Evolutionary conservation across 2,797 vertebrate species (phyloP).

Genomic region (Perodicticus potto): DNA sequence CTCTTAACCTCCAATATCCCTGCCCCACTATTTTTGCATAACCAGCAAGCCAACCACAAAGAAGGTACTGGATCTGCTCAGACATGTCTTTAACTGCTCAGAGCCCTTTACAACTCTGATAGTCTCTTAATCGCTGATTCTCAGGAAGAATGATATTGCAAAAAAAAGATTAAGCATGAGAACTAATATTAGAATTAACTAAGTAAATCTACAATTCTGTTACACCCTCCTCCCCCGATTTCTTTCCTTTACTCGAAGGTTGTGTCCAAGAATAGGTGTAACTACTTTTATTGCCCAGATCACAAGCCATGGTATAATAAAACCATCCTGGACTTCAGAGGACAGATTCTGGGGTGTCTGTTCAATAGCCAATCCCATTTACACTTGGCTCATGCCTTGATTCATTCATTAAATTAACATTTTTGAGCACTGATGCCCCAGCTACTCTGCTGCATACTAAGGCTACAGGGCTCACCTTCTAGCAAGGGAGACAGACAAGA

Average conservation of each 20-base stretch:
- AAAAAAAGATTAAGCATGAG: background rate
- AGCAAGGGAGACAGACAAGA: background rate
- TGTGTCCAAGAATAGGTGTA: background rate
- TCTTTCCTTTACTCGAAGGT: background rate
- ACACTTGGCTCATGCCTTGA: background rate
- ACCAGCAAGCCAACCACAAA: background rate
- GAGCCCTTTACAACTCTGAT: background rate
- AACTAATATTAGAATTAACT: background rate
- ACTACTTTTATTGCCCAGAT: background rate
- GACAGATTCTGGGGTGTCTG: background rate
- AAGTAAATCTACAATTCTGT: background rate
- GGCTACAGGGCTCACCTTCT: background rate
- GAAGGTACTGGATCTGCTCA: background rate
- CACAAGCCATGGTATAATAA: background rate
- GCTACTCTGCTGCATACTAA: background rate
- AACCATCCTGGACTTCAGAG: background rate
- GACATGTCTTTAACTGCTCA: background rate
- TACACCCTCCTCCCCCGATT: background rate
- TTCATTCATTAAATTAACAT: background rate
- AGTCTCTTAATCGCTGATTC: background rate
- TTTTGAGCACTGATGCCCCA: background rate
- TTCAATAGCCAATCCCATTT: background rate
- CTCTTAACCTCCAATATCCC: background rate
- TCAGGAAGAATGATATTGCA: background rate
- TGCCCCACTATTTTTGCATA: background rate